Base-by-base conservation (phyloP, 92 coral and sea anemone genomes). In the Palythoa heliodiscus region DNA sequence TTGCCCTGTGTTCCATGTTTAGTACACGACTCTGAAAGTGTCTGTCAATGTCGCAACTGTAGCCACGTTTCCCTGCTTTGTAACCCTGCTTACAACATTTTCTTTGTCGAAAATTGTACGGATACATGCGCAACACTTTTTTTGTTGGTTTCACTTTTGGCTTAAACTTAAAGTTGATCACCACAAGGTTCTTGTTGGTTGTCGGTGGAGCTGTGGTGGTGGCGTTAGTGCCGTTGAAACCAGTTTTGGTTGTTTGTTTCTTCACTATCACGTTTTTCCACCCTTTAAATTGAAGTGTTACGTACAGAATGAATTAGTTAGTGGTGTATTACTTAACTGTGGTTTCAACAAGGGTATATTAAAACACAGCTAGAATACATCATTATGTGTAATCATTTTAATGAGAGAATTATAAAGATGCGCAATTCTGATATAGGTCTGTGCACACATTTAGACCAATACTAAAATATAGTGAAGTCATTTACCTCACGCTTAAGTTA, bases 41-140 rank as follows among this genome's bases (percentile, higher is more conserved):
- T 3, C 66, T 47, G 70, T 83, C 83, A 14, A 77, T 48, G 68
- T 67, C 53, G 58, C 93, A 90, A 60, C 37, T 87, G 38, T 86
- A 82, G 55, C 64, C 70, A 29, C 88, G 85, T 47, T 87, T 78
- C 10, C 91, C 90, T 7, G 93, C 93, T 29, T 57, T 73, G 47
- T 87, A 87, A 15, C 93, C 93, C 63, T 87, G 82, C 53, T 85
- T 76, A 23, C 93, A 90, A 40, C 93, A 90, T 7, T 88, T 74
- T 70, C 88, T 76, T 9, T 83, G 77, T 47, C 89, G 35, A 77
- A 71, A 48, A 22, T 67, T 80, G 19, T 64, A 80, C 39, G 73
- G 72, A 52, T 24, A 67, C 84, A 80, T 43, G 15, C 73, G 73
- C 55, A 80, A 80, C 16, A 20, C 74, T 7, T 48, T 39, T 66